Percentiles rank a stretch among this genome's conserved stretches.
phyloP scores from a whole-genome alignment of 2,888 invertebrate genomes.

The Plusia festucae region DNA sequence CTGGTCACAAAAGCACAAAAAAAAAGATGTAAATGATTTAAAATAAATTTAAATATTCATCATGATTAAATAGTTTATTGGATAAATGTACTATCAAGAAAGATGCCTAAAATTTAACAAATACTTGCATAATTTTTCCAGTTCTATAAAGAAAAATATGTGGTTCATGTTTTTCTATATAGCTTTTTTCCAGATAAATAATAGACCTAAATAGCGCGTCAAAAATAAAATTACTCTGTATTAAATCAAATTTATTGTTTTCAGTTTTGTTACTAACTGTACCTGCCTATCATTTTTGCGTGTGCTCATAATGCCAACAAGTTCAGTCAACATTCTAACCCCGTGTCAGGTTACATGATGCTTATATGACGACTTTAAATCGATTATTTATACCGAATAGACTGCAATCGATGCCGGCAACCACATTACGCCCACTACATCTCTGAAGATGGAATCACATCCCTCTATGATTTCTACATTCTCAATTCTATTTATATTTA shows the following conservation, averaged over 20 bases:
- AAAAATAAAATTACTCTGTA: neutral
- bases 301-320: conserved; percentile 71
- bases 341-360: conserved; percentile 76
- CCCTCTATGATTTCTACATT: conserved; percentile 71
- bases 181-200: too few relatives aligned
- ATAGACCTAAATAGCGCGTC: too few relatives aligned
- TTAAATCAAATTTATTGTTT: neutral
- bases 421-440: conserved; percentile 79
- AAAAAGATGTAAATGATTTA: too few relatives aligned
- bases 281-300: conserved; percentile 78
- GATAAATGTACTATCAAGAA: too few relatives aligned
- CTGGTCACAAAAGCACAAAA: conserved; percentile 29
- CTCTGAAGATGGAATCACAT: conserved; percentile 65
- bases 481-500: conserved; percentile 64
- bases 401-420: conserved; percentile 70
- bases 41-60: too few relatives aligned
- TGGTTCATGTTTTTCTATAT: too few relatives aligned
- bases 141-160: too few relatives aligned
- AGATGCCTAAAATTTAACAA: too few relatives aligned
- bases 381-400: conserved; percentile 81
- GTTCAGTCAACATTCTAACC: conserved; percentile 72
- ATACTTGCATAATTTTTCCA: too few relatives aligned
- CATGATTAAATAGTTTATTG: too few relatives aligned
- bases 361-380: conserved; percentile 75
- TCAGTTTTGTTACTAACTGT: conserved; percentile 51